Evolutionary conservation across 2,113 vertebrate genomes (phyloP).

Genomic region (Nesoenas mayeri): DNA sequence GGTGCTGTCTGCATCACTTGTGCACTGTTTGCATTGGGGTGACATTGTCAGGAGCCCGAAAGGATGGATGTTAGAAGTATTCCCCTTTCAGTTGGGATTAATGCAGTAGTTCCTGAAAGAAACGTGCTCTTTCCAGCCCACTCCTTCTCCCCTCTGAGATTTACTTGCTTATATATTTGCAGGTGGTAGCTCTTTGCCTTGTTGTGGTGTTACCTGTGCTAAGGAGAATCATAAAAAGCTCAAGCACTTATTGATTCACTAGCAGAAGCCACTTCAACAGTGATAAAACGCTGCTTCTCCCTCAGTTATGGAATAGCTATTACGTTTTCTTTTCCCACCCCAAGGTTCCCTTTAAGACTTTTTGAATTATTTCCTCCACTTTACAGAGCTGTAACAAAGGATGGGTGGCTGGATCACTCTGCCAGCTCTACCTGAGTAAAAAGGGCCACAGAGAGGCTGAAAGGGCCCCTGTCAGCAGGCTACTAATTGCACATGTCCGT

Average conservation of each 20-base stretch:
- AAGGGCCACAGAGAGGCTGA: not conserved
- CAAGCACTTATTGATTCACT: not conserved
- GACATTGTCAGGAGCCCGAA: not conserved
- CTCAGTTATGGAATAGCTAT: not conserved
- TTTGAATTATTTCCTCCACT: slow-evolving; percentile 3
- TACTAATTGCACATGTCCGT: slow-evolving; percentile 59
- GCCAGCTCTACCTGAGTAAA: slow-evolving; percentile 36
- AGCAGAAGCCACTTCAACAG: not conserved
- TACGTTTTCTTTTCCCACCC: not conserved
- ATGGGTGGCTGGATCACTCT: slow-evolving; percentile 8
- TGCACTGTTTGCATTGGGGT: not conserved
- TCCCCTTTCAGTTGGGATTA: not conserved
- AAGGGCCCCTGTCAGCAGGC: slow-evolving; percentile 44
- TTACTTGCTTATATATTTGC: not conserved
- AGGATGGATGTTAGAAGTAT: not conserved
- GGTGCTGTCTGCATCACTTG: not conserved
- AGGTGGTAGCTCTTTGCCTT: not conserved
- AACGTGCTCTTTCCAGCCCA: not conserved
- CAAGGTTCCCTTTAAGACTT: slow-evolving; percentile 13
- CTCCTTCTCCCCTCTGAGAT: not conserved
- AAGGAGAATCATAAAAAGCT: not conserved
- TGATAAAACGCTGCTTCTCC: not conserved
- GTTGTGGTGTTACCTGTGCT: not conserved
- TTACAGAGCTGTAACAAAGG: slow-evolving; percentile 35
- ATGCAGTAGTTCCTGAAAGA: not conserved